Evolutionary conservation across 1,140 invertebrate species (phyloP), one percentile per base, ranked within the genome.

Genomic region (Neodiprion lecontei): DNA sequence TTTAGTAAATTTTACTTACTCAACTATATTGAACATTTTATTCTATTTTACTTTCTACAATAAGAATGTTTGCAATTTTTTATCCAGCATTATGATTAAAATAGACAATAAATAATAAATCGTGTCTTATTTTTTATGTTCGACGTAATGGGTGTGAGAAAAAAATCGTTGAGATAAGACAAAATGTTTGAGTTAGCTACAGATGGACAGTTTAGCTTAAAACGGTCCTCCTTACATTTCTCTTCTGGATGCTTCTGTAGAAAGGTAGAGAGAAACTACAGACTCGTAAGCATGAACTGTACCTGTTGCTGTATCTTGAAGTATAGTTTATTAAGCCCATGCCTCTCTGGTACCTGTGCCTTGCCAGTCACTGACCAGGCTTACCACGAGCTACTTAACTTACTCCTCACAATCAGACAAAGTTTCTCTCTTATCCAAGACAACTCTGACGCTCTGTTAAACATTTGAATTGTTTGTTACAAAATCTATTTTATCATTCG

Each of bases 341-440:
- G 53, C 11, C 53, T 61, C 53, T 61, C 75, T 47, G 74, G 66
- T n/a, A 73, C 73, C 75, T 61, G 53, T 61, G 53, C 53, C 74
- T 78, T 75, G 83, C 80, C 86, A 87, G 86, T 87, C 85, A 84
- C 83, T 80, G 85, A 87, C 83, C 84, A 85, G 79, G 79, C 80
- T 74, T 73, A 79, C 80, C 66, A 67, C 77, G 75, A 69, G 73
- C 69, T 75, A 77, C 76, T 79, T 77, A 78, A 65, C 28, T 40
- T 14, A 12, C 11, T 61, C 11, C 53, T 61, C 53, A 40, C 28
- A 40, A 14, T 61, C 53, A 17, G 11, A 14, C 53, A 14, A 61
- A 61, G 11, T 61, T 61, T 61, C 11, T 61, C 53, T 9, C 53
- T 61, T 17, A 61, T 61, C 9, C 4, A 61, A 61, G 11, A 17